These are phyloP conservation scores for Asbolus verrucosus DNA, from an alignment of 1,140 invertebrate genomes.

Conservation along the genomic window DNA sequence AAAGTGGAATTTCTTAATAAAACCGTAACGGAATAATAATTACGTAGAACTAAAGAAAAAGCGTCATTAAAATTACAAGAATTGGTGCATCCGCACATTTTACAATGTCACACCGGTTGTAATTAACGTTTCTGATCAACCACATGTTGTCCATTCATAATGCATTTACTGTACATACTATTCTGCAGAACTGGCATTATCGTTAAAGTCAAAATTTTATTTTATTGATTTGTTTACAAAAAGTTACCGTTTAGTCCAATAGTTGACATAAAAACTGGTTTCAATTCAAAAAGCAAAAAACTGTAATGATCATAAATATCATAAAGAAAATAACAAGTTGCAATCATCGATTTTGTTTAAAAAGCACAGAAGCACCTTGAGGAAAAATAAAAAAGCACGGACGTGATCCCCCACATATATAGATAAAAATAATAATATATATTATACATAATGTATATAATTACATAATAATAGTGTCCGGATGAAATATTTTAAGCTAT, in stretches of 20 bases:
- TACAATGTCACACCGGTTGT: slow-evolving; percentile 7
- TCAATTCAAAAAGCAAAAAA: neutral
- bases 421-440: neutral
- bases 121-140: slow-evolving; percentile 1
- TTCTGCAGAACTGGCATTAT: slow-evolving; percentile 4
- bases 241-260: neutral
- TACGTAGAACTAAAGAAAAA: too few relatives aligned
- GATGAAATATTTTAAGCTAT: neutral
- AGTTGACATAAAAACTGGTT: too few relatives aligned
- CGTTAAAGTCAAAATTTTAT: neutral
- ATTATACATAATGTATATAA: slow-evolving; percentile 15
- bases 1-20: neutral
- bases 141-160: slow-evolving; percentile 27
- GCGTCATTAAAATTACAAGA: slow-evolving; percentile 1
- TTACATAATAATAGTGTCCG: slow-evolving; percentile 1
- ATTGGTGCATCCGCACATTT: neutral
- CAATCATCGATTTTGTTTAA: too few relatives aligned
- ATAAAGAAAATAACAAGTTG: too few relatives aligned
- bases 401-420: neutral
- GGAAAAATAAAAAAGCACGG: neutral
- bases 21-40: slow-evolving; percentile 12
- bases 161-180: slow-evolving; percentile 20
- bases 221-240: slow-evolving; percentile 9
- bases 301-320: too few relatives aligned
- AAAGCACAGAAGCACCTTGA: neutral